These are phyloP conservation scores for Enteromius radiatus DNA, from an alignment of 2,797 vertebrate genomes.

Conservation along the genomic window DNA sequence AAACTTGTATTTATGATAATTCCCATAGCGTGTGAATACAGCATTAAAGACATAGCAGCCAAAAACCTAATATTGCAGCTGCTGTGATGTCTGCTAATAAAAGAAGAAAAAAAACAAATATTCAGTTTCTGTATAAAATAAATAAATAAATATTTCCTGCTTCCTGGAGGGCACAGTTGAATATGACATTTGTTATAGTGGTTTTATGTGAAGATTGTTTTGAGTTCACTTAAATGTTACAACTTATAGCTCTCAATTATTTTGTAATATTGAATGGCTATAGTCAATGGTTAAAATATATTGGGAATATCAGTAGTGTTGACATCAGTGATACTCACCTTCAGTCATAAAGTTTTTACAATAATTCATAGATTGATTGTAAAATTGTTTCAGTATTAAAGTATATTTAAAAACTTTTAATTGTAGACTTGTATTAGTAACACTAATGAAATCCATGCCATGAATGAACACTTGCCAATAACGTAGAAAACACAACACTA, in stretches of 20 bases:
- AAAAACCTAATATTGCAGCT: neutral
- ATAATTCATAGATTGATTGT: neutral
- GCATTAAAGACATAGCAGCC: neutral
- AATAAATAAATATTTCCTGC: neutral
- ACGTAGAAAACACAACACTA: no score
- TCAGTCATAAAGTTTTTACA: neutral
- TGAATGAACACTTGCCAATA: no score
- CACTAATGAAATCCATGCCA: no score
- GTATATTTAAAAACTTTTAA: neutral
- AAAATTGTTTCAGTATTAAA: neutral
- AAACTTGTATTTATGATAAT: no score
- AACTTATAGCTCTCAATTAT: no score
- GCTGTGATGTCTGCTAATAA: neutral
- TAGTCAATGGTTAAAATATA: no score
- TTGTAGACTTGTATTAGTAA: no score
- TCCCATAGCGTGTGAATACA: no score
- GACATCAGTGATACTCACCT: no score
- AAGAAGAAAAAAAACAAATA: neutral
- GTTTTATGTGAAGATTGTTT: neutral
- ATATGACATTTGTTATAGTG: neutral
- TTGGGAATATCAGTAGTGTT: no score
- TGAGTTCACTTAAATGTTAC: neutral
- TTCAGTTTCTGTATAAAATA: neutral
- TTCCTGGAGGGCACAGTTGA: neutral
- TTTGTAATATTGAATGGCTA: no score